Base-by-base conservation (phyloP, 1,140 invertebrate species). In the Holotrichia oblita region DNA sequence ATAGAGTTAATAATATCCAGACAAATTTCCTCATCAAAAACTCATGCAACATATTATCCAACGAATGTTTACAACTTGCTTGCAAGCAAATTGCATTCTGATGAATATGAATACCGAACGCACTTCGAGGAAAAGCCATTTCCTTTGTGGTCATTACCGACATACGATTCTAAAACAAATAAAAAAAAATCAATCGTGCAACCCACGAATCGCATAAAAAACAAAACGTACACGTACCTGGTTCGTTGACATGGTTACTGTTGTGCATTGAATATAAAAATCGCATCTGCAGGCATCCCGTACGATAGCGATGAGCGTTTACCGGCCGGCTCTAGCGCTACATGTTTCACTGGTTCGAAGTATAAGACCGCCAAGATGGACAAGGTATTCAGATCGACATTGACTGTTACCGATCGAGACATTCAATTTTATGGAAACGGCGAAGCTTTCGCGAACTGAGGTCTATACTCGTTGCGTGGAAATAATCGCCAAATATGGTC, bases 401-500 rank as follows among this genome's bases (percentile, higher is more conserved):
- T 69, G 61, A 69, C 61, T 55, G 48, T 55, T 55, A 55, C 61
- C 22, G 7, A 4, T 69, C 22, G 20, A 69, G 61, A 69, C 61
- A 14, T 69, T 69, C 61, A 22, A 69, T 34, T 69, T 69, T 69
- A 34, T 34, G 20, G 24, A 69, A 34, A 69, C 61, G 20, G 61
- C 9, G 61, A 27, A 24, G 61, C 61, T 69, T 69, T 69, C 34
- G 27, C 73, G 40, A 74, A 4, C 34, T 12, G 64, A 72, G 10
- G 22, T 41, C 73, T 74, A 40, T 72, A 8, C 34, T 27, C 64
- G 64, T 22, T 12, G 34, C 22, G 64, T 42, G 17, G 73, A 74
- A 74, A 74, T 44, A 41, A 44, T 40, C 34, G 12, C 73, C 73
- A 74, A 74, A 74, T 74, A 74, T 74, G 40, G 73, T 20, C n/a